Percentiles rank a stretch among this genome's conserved stretches.
phyloP scores from a whole-genome alignment of 2,888 invertebrate species.

The Iselma pallidipennis region DNA sequence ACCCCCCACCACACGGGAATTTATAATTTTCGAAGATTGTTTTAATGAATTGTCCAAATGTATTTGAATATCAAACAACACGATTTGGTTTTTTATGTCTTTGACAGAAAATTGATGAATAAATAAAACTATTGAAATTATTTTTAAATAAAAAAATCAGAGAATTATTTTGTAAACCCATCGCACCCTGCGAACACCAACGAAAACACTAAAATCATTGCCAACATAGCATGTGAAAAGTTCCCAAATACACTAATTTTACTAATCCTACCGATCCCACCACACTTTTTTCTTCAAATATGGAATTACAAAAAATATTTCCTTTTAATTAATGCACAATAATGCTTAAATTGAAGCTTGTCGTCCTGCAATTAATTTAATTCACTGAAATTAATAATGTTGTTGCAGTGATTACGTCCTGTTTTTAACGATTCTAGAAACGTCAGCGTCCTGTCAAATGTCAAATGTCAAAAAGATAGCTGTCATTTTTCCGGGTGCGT shows the following conservation, averaged over 20 bases:
- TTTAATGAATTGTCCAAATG: slow-evolving; percentile 8
- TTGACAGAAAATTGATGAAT: slow-evolving; percentile 31
- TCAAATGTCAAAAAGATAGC: not conserved
- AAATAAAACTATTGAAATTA: slow-evolving; percentile 30
- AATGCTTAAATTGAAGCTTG: too few relatives aligned
- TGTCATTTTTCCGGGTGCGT: not conserved
- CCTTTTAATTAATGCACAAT: too few relatives aligned
- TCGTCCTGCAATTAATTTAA: too few relatives aligned
- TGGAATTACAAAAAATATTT: too few relatives aligned
- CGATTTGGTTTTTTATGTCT: slow-evolving; percentile 38
- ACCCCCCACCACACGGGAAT: slow-evolving; percentile 13
- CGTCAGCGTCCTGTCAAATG: too few relatives aligned
- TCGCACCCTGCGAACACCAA: slow-evolving; percentile 3
- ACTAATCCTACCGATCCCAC: too few relatives aligned
- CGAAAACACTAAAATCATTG: not conserved
- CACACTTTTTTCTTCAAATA: too few relatives aligned
- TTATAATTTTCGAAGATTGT: slow-evolving; percentile 4
- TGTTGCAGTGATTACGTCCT: too few relatives aligned
- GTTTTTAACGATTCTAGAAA: too few relatives aligned
- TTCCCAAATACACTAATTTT: not conserved
- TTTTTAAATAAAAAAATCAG: slow-evolving; percentile 29
- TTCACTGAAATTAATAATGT: too few relatives aligned
- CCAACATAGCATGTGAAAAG: not conserved
- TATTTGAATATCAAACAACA: slow-evolving; percentile 38
- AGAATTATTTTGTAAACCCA: slow-evolving; percentile 36